Evolutionary conservation across 2,113 vertebrate species (phyloP), one percentile per base, ranked within the genome.

Genomic region (Pitta sordida): DNA sequence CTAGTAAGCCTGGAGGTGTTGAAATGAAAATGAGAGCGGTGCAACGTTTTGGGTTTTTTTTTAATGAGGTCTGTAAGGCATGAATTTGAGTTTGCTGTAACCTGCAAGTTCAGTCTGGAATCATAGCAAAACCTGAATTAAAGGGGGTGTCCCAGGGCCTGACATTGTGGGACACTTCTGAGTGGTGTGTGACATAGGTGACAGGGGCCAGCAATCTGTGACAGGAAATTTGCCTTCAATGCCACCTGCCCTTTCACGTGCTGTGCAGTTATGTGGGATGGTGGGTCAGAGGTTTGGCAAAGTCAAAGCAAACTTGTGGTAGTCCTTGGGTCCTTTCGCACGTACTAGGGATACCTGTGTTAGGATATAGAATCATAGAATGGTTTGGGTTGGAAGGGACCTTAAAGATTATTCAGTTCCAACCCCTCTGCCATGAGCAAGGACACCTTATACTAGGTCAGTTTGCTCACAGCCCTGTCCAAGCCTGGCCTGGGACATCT

Each of bases 1-100:
- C 91, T 92, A 88, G 76, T 92, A 82, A 92, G 76, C 86, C 95
- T 82, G 90, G 88, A 96, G 93, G 84, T 93, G 91, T 46, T 88
- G 75, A 85, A 88, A 95, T 94, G 58, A 84, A 95, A 95, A 95
- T 89, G 73, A 89, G 84, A 91, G 51, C 76, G 51, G 24, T 60
- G 56, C 46, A 91, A 87, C 87, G 63, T 39, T 10, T 15, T 10
- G n/a, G n/a, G 16, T 13, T 52, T 58, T 67, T 30, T 44, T 41
- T 44, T 41, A 76, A 91, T 77, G 63, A 89, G 59, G 24, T 94
- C 64, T 53, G 44, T 56, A 53, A 86, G 20, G 24, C 80, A 68
- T 5, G 9, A 22, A 13, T 53, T 89, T 58, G 74, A 65, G 34
- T 48, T 80, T 15, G 32, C 70, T 83, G 27, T 24, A 67, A 24